A percentile compares a stretch with the other conserved stretches of the same genome.
Evolutionary conservation across 2,797 vertebrate genomes (phyloP).

Genomic region (Melopsittacus undulatus): DNA sequence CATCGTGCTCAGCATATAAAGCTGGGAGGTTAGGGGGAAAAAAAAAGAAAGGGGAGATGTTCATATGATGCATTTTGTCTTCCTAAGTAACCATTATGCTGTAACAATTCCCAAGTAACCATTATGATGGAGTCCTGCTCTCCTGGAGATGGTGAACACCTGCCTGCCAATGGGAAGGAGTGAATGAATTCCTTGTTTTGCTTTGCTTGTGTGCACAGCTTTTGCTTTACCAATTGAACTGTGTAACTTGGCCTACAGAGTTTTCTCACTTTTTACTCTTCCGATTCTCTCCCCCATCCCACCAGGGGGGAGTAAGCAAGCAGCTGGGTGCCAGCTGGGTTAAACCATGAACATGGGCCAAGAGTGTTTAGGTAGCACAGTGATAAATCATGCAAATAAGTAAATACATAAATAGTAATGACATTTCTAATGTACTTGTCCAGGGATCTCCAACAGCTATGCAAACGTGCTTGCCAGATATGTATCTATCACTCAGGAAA

Average conservation of each 20-base stretch:
- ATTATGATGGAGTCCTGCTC: not conserved
- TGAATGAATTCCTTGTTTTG: not conserved
- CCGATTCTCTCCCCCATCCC: not conserved
- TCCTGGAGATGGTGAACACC: not conserved
- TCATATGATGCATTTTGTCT: not conserved
- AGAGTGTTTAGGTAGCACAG: not conserved
- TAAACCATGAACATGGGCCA: not conserved
- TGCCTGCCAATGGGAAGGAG: not conserved
- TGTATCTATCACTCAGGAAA: not conserved
- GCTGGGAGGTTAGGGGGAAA: not conserved
- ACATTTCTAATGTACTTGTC: not conserved
- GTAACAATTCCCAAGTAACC: not conserved
- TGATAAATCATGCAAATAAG: not conserved
- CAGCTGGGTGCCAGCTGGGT: not conserved
- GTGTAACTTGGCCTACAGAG: not conserved
- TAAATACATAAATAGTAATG: not conserved
- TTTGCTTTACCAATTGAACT: not conserved
- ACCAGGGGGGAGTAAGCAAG: not conserved
- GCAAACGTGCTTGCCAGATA: not conserved
- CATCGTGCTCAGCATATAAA: not conserved
- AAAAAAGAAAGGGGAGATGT: not conserved
- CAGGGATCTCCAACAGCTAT: not conserved
- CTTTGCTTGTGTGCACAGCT: not conserved
- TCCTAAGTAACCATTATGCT: not conserved
- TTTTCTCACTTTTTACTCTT: not conserved